These are phyloP conservation scores for Abramis brama DNA, from an alignment of 2,113 vertebrate species.

Conservation along the genomic window DNA sequence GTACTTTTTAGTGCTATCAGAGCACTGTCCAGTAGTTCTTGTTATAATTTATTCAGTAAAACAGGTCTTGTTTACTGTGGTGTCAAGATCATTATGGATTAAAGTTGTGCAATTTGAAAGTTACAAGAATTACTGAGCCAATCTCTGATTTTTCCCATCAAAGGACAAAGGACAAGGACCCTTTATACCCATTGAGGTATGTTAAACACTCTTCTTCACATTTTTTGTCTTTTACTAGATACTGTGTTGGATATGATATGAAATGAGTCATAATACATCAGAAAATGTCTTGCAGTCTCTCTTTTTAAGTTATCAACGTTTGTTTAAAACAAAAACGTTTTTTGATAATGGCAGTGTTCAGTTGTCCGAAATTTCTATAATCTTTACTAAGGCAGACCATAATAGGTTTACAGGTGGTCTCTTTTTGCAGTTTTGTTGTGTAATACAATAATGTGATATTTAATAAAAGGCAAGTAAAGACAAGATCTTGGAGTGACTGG, in stretches of 20 bases:
- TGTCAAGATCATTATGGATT: neutral
- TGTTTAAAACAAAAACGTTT: too few relatives aligned
- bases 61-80: neutral
- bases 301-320: too few relatives aligned
- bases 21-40: neutral
- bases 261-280: too few relatives aligned
- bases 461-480: neutral
- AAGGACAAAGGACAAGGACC: neutral
- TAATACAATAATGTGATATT: neutral
- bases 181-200: neutral
- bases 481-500: neutral
- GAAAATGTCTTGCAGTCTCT: too few relatives aligned
- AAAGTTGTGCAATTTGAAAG: neutral
- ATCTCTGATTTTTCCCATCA: neutral
- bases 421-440: neutral
- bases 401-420: neutral
- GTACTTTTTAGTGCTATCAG: neutral
- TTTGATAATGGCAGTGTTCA: too few relatives aligned
- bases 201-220: neutral
- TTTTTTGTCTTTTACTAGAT: neutral
- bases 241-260: neutral
- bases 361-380: neutral
- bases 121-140: neutral
- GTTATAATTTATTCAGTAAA: neutral
- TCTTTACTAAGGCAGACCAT: neutral